Percentiles rank a stretch among this genome's conserved stretches.
phyloP scores from a whole-genome alignment of 2,797 vertebrate genomes.

The Muraenolepis orangiensis region DNA sequence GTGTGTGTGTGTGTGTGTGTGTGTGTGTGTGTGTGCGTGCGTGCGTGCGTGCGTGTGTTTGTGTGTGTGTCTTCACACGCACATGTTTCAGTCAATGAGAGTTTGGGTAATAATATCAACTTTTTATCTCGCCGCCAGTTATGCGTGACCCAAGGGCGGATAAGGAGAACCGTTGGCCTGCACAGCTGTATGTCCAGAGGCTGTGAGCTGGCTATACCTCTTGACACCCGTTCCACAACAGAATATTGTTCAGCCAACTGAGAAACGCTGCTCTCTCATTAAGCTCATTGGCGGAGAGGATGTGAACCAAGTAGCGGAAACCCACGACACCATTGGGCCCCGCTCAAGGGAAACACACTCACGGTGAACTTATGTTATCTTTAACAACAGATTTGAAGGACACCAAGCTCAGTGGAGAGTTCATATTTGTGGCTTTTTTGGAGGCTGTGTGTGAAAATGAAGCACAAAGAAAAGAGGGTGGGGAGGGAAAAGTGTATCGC shows the following conservation, averaged over 20 bases:
- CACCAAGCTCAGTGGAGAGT: constrained; percentile 40
- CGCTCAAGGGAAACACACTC: constrained; percentile 59
- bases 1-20: constrained; percentile 1
- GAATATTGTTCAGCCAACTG: constrained; percentile 67
- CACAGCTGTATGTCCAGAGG: constrained; percentile 72
- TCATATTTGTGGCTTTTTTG: constrained; percentile 28
- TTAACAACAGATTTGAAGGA: constrained; percentile 37
- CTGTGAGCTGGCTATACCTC: constrained; percentile 58
- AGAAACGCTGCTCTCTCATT: constrained; percentile 62
- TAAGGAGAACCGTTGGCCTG: constrained; percentile 42
- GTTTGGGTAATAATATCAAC: background rate
- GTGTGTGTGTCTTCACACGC: background rate
- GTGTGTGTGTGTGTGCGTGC: constrained; percentile 12
- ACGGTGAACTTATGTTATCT: constrained; percentile 59
- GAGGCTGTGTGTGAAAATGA: constrained; percentile 43
- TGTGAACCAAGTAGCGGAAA: constrained; percentile 60
- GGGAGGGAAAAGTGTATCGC: constrained; percentile 27
- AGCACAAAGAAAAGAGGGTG: constrained; percentile 19
- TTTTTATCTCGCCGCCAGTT: constrained; percentile 51
- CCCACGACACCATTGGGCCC: constrained; percentile 56
- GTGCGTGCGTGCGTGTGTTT: constrained; percentile 35
- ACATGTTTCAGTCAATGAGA: background rate
- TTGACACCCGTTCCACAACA: constrained; percentile 59
- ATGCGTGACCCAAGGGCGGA: constrained; percentile 47
- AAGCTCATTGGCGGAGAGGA: constrained; percentile 63